Conservation (phyloP, 1,140 invertebrate genomes). For the Drosophila nebulosa region DNA sequence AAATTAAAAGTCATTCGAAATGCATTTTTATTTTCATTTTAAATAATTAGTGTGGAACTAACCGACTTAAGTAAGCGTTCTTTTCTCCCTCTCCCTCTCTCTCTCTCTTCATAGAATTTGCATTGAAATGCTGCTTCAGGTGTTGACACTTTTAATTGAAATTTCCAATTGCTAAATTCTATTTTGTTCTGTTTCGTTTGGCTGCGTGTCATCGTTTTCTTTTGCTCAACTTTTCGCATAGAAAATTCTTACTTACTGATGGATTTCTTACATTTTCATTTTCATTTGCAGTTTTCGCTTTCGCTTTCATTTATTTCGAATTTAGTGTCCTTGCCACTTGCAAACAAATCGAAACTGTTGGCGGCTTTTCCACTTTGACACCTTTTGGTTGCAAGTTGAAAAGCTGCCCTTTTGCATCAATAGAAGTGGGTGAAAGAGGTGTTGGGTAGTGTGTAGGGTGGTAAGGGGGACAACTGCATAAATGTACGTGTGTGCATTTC, state of each 20-base stretch:
- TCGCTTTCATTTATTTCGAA: background rate
- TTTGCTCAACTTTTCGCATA: background rate
- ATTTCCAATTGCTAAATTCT: too few relatives aligned
- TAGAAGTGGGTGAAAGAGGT: too few relatives aligned
- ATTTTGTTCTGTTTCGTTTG: background rate
- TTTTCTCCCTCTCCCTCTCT: too few relatives aligned
- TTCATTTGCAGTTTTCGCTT: background rate
- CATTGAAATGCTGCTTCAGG: too few relatives aligned
- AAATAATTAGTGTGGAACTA: too few relatives aligned
- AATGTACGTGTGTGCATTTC: slow-evolving; percentile 66
- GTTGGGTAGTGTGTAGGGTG: too few relatives aligned
- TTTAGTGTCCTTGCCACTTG: background rate
- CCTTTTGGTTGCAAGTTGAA: slow-evolving; percentile 65
- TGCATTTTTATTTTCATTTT: too few relatives aligned
- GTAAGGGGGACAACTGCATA: too few relatives aligned
- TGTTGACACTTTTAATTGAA: too few relatives aligned
- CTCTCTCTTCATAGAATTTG: too few relatives aligned
- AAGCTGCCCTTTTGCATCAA: slow-evolving; percentile 56
- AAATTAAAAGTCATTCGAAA: too few relatives aligned
- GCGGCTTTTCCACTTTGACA: slow-evolving; percentile 66
- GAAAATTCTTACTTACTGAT: background rate
- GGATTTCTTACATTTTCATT: background rate
- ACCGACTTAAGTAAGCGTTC: too few relatives aligned
- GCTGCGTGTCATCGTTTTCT: background rate
- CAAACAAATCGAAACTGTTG: slow-evolving; percentile 64